Conservation (phyloP, 2,113 vertebrate species). For the Elaphurus davidianus region DNA sequence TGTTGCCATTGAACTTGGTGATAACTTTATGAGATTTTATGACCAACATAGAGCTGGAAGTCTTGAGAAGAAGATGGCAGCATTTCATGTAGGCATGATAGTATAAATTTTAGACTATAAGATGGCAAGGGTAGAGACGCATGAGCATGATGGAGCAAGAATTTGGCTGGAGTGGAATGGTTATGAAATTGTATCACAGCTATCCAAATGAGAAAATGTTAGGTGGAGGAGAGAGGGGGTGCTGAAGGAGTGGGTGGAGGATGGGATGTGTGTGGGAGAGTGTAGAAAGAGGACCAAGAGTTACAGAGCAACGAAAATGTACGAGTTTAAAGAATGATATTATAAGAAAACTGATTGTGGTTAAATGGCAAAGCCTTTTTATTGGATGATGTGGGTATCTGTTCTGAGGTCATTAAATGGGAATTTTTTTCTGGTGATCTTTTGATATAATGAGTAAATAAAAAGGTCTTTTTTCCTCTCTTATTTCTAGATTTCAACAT, state of each 20-base stretch:
- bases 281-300: neutral
- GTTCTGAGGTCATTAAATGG: neutral
- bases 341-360: neutral
- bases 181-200: neutral
- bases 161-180: neutral
- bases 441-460: neutral
- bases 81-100: neutral
- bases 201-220: neutral
- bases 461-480: neutral
- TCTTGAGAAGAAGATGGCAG: neutral
- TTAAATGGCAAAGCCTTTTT: neutral
- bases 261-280: neutral
- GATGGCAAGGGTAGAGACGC: neutral
- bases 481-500: constrained; percentile 1
- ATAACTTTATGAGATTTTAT: neutral
- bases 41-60: neutral
- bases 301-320: neutral
- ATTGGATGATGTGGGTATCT: neutral
- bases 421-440: neutral
- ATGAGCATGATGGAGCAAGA: neutral
- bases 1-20: neutral
- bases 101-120: neutral
- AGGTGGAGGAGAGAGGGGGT: fast-evolving
- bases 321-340: neutral
- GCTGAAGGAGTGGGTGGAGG: neutral